These are phyloP conservation scores for Leiothrix lutea DNA, from an alignment of 2,113 vertebrate species.

Conservation along the genomic window DNA sequence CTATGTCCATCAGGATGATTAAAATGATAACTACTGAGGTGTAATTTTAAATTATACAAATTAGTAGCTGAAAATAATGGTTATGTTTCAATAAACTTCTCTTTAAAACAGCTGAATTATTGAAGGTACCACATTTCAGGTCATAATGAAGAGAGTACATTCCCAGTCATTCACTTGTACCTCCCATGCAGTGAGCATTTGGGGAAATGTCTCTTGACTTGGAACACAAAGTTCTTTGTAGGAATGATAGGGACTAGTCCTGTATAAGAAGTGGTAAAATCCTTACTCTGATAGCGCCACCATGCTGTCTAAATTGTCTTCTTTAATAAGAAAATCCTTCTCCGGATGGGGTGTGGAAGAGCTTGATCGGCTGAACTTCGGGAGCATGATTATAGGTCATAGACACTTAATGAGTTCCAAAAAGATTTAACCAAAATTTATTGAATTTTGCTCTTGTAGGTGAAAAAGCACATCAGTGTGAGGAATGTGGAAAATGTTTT, in stretches of 20 bases:
- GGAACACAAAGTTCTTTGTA: not conserved
- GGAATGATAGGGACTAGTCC: not conserved
- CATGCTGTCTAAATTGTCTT: not conserved
- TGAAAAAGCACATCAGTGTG: slow-evolving; percentile 97
- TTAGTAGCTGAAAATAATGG: not conserved
- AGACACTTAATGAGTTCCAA: not conserved
- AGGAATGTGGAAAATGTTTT: slow-evolving; percentile 98
- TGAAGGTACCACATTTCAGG: not conserved
- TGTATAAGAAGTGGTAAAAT: not conserved
- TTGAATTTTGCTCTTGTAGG: slow-evolving; percentile 68
- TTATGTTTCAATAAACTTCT: not conserved
- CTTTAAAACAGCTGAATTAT: not conserved
- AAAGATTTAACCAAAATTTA: not conserved
- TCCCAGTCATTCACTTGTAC: not conserved
- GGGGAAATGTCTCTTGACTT: not conserved
- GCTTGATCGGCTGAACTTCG: not conserved
- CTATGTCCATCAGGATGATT: slow-evolving; percentile 33
- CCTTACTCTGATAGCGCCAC: not conserved
- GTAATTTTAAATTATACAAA: not conserved
- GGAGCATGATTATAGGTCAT: not conserved
- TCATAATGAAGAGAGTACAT: not conserved
- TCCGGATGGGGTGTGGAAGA: not conserved
- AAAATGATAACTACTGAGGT: not conserved
- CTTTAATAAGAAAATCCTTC: not conserved
- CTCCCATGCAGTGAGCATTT: not conserved